Base-by-base conservation (phyloP, 2,888 invertebrate species). In the Eledona agricola region DNA sequence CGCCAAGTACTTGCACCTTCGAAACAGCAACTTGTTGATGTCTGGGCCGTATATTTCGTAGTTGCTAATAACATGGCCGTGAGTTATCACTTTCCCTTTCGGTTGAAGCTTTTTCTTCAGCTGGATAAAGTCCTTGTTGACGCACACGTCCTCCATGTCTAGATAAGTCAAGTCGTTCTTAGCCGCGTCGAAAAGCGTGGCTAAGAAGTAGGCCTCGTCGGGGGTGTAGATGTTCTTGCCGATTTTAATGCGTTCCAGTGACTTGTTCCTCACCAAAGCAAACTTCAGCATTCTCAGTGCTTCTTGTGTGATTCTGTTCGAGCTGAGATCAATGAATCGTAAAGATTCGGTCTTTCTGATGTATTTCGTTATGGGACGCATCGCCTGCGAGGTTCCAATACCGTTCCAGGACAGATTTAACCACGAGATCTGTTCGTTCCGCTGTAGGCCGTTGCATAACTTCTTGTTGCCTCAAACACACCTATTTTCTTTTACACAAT, bases 351-450 rank as follows among this genome's bases (percentile, higher is more conserved):
- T 63, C 17, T 59, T 58, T 43, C 51, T 66, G 2, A 75, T 10
- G 52, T 66, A 74, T 59, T 62, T 63, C 6, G 55, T 22, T 7
- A 76, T 49, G 3, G 68, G 69, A 15, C 38, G 51, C 2, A 72
- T 55, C 4, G 71, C 67, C n/a, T 70, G 67, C 32, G 66, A 65
- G 5, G 68, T 59, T 4, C 67, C 68, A 17, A 81, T 72, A 4
- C 73, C 77, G 64, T 81, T 81, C 79, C 80, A 80, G 7, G 80
- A 71, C 35, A 81, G 58, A 67, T 78, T 75, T 19, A 81, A 62
- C 19, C 62, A 55, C 22, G 53, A 59, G 4, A 80, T 56, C 2
- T 59, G 55, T 16, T 60, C 59, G 61, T 76, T 79, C 15, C 64
- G 57, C 1, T 45, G 19, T 1, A 81, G 60, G 2, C 72, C 78